Base-by-base conservation (phyloP, 2,888 invertebrate species). In the Lasioglossum figueresi region DNA sequence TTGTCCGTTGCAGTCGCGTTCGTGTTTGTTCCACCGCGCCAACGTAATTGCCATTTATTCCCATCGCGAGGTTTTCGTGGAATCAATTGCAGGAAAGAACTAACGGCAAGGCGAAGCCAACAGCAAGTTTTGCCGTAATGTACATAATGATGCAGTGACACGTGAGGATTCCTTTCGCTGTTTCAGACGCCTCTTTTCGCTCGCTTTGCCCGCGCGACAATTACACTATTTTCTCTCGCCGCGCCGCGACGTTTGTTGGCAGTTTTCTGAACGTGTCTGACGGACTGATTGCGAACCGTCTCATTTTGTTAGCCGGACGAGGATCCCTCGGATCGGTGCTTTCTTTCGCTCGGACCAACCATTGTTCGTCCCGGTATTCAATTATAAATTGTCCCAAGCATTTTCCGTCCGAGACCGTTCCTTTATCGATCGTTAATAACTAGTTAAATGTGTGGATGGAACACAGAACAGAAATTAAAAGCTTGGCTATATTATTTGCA, bases 91-190 rank as follows among this genome's bases (percentile, higher is more conserved):
- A 80, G 84, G 76, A 83, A 81, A 82, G 82, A 86, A 80, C 88
- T 87, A 84, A 86, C 79, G 66, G 66, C 83, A 71, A 77, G 84
- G 59, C 79, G 76, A 74, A 82, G 76, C 80, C 77, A 73, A 76
- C 84, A 66, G 79, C 85, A 48, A 87, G 86, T 85, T 88, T 88
- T 71, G 82, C 76, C 71, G 82, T 80, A 85, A 82, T 80, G 70
- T 77, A 71, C 79, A 80, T 89, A 89, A 87, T 85, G 87, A 89
- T 82, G 84, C 85, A 85, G 85, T 76, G 87, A 88, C 88, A 88
- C 85, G 90, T 80, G 90, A 87, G 85, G 87, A 89, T 87, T 90
- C 81, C 81, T 78, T 84, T 75, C 85, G 82, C 80, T 79, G 79
- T 75, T 78, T 66, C 34, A 52, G 31, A 16, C 45, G 73, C 52